phyloP scores from a whole-genome alignment of 2,797 vertebrate species.

The Heteromormyrus szaboi region DNA sequence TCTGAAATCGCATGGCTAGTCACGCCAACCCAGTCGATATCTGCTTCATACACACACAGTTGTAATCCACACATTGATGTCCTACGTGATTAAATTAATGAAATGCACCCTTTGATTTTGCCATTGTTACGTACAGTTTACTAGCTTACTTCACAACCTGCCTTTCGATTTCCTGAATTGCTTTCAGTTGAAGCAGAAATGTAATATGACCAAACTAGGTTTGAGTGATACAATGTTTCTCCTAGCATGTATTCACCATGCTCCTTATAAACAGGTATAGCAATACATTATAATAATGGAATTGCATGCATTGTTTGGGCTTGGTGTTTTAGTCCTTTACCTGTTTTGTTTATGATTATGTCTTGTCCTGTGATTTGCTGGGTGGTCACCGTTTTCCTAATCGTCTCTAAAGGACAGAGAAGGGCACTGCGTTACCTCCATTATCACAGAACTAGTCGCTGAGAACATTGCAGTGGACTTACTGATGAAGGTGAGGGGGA shows the following conservation, averaged over 20 bases:
- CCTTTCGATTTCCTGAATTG: not conserved
- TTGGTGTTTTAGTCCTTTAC: conserved; percentile 37
- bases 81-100: not conserved
- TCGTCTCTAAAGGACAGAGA: conserved; percentile 46
- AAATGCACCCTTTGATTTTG: not conserved
- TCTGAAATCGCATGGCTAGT: not conserved
- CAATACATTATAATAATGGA: not conserved
- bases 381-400: conserved; percentile 34
- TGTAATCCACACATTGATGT: not conserved
- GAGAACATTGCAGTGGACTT: conserved; percentile 54
- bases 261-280: not conserved
- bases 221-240: not conserved
- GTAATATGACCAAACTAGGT: not conserved
- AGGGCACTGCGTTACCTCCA: not conserved
- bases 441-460: not conserved
- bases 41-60: not conserved
- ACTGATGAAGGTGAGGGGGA: conserved; percentile 86
- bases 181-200: not conserved
- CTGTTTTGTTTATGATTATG: conserved; percentile 45
- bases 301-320: not conserved
- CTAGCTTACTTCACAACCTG: not conserved
- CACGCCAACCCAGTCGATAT: not conserved
- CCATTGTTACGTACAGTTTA: not conserved
- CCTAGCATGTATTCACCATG: not conserved
- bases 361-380: conserved; percentile 11